Percentiles rank a stretch among this genome's conserved stretches.
Conservation (phyloP, 2,797 vertebrate genomes). For the Amphiprion clarkii region DNA sequence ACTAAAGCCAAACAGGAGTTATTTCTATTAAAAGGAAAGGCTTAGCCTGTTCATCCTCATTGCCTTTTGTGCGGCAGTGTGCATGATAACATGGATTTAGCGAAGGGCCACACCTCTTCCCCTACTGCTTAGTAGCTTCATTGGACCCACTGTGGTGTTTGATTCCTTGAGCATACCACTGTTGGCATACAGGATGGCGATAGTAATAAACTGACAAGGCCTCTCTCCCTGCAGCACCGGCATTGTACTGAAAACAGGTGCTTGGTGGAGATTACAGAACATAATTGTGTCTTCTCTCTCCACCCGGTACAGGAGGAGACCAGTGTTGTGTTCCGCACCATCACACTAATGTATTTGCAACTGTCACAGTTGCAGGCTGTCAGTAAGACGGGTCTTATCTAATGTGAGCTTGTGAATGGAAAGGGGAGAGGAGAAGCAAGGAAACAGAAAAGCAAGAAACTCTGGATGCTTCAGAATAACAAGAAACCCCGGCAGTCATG, state of each 20-base stretch:
- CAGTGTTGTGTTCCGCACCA: not conserved
- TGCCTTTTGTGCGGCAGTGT: not conserved
- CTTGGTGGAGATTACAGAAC: not conserved
- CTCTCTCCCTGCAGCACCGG: not conserved
- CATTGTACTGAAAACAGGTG: not conserved
- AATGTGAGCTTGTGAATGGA: not conserved
- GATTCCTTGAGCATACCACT: not conserved
- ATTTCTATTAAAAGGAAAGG: not conserved
- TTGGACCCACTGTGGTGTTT: not conserved
- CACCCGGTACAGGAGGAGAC: not conserved
- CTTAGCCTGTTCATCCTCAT: not conserved
- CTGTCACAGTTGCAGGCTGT: not conserved
- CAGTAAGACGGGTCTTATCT: not conserved
- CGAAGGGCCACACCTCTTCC: not conserved
- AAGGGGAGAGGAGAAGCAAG: not conserved
- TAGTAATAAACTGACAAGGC: not conserved
- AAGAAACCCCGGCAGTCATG: too few species aligned
- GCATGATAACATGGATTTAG: not conserved
- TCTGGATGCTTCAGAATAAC: too few species aligned
- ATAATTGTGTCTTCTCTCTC: not conserved
- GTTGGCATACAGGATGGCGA: slow-evolving; percentile 3
- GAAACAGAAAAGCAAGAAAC: too few species aligned
- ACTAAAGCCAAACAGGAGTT: slow-evolving; percentile 4
- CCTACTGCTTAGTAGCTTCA: not conserved
- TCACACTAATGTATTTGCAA: not conserved